Percentiles rank a stretch among this genome's conserved stretches.
Evolutionary conservation across 2,888 invertebrate species (phyloP).

Genomic region (Sialis fuliginosa): DNA sequence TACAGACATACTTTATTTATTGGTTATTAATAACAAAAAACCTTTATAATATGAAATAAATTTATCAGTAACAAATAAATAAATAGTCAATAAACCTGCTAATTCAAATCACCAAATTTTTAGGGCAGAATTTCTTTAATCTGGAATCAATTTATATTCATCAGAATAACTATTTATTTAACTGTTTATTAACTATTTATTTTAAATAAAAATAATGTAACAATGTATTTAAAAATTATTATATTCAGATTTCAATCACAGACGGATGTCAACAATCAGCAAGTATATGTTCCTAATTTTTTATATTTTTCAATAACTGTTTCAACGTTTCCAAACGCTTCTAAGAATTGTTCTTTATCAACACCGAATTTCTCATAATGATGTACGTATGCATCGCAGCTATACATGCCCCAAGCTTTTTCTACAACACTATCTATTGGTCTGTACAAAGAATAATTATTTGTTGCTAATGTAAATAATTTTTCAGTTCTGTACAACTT

Average conservation of each 20-base stretch:
- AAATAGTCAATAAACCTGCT: no score
- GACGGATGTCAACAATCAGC: no score
- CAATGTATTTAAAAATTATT: background rate
- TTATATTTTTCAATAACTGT: slow-evolving; percentile 27
- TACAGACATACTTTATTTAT: no score
- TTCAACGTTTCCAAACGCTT: slow-evolving; percentile 30
- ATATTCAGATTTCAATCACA: background rate
- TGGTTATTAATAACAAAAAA: no score
- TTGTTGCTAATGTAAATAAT: slow-evolving; percentile 25
- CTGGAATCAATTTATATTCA: no score
- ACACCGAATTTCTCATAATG: slow-evolving; percentile 30
- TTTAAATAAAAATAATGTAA: background rate
- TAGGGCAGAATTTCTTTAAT: no score
- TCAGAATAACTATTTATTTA: no score
- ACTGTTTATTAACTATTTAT: background rate
- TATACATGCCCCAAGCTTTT: slow-evolving; percentile 29
- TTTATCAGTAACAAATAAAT: no score
- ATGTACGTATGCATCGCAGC: slow-evolving; percentile 30
- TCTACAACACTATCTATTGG: slow-evolving; percentile 23
- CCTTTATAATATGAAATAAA: no score
- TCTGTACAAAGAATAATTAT: slow-evolving; percentile 24
- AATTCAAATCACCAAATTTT: no score
- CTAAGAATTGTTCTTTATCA: slow-evolving; percentile 27
- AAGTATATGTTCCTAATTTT: slow-evolving; percentile 13
- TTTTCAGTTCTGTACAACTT: slow-evolving; percentile 24